These are phyloP conservation scores for Heliconius charithonia DNA, from an alignment of 2,888 invertebrate species.

Conservation along the genomic window DNA sequence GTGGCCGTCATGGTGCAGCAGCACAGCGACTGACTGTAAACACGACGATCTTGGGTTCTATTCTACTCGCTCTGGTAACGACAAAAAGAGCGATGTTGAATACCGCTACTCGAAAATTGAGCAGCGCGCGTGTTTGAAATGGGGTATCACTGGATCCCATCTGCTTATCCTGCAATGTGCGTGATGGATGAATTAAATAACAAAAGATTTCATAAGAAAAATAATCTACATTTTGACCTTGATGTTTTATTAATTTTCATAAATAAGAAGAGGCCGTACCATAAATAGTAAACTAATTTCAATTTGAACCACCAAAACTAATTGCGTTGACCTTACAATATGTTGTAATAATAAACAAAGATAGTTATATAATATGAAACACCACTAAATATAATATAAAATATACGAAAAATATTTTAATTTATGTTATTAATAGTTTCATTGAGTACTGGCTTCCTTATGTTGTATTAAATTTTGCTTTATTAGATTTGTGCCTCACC, in stretches of 20 bases:
- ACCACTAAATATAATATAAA: not conserved
- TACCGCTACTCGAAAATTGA: too few relatives aligned
- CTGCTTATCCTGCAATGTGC: not conserved
- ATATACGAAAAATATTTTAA: not conserved
- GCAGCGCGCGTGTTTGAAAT: too few relatives aligned
- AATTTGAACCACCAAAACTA: conserved; percentile 10
- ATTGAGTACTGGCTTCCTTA: not conserved
- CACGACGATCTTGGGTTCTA: too few relatives aligned
- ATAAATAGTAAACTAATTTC: not conserved
- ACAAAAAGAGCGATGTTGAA: too few relatives aligned
- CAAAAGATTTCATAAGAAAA: too few relatives aligned
- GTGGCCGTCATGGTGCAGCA: too few relatives aligned
- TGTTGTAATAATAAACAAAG: conserved; percentile 11
- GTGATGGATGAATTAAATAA: not conserved
- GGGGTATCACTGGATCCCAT: not conserved
- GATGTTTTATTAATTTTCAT: not conserved
- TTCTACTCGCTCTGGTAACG: too few relatives aligned
- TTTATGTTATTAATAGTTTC: not conserved
- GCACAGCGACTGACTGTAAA: too few relatives aligned
- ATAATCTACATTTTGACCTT: not conserved
- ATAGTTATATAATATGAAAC: not conserved
- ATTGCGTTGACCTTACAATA: conserved; percentile 21
- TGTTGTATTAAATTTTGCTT: not conserved
- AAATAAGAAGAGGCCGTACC: not conserved
- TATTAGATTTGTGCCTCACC: conserved; percentile 3